phyloP scores from a whole-genome alignment of 2,797 vertebrate genomes.

The Gila robusta region DNA sequence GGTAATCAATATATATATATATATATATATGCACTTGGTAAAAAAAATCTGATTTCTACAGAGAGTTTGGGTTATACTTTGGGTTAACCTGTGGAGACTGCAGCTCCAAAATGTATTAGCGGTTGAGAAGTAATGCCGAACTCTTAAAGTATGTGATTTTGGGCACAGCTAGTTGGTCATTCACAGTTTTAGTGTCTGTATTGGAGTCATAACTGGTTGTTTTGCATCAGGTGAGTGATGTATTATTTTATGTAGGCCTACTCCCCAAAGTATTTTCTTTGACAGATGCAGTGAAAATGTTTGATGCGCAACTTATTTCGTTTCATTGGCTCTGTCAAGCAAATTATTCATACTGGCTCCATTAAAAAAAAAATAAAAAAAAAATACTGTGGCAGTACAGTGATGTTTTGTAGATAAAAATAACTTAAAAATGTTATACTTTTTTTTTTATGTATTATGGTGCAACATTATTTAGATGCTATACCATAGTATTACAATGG shows the following conservation, averaged over 20 bases:
- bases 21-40: not conserved
- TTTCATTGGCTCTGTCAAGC: constrained; percentile 12
- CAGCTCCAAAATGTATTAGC: not conserved
- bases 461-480: not conserved
- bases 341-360: constrained; percentile 4
- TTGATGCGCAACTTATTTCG: constrained; percentile 7
- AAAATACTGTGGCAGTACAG: not conserved
- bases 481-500: too few relatives aligned
- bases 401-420: not conserved
- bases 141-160: not conserved
- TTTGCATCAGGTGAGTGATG: constrained; percentile 27
- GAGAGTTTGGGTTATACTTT: not conserved
- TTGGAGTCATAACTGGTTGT: not conserved
- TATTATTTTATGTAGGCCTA: not conserved
- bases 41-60: not conserved
- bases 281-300: constrained; percentile 4
- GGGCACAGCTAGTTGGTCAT: not conserved
- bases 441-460: not conserved
- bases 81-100: not conserved
- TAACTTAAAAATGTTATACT: too few relatives aligned
- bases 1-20: not conserved
- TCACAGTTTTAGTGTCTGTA: not conserved
- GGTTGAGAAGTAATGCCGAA: not conserved
- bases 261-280: not conserved
- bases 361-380: not conserved